Evolutionary conservation across 2,113 vertebrate species (phyloP), one percentile per base, ranked within the genome.

Genomic region (Cinclus mexicanus): DNA sequence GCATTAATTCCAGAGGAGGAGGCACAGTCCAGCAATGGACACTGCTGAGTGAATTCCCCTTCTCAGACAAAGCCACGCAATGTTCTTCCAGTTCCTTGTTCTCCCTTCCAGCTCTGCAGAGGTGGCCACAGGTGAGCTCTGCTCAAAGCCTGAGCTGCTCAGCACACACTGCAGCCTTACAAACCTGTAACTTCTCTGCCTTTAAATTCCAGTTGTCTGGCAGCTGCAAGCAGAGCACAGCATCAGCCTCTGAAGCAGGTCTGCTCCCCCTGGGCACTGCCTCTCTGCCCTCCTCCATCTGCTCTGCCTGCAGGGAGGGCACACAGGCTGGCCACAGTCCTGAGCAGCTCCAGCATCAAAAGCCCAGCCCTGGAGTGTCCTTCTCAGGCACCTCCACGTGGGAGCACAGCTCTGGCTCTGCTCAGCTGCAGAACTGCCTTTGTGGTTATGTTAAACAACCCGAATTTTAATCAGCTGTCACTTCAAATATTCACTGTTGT

Each of bases 131-230:
- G 49, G 5, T 31, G 23, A 52, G 47, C 35, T 28, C 63, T n/a
- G n/a, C 39, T 9, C 61, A 8, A 1, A 75, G 76, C 10, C 53
- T 26, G 11, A n/a, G 12, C 3, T 26, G 28, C 60, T 20, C 16
- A 74, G 13, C 3, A 49, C 2, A 12, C 0, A 0, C 46, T 24
- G 22, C 25, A 49, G 19, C 16, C 19, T 6, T 10, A 25, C 18
- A 60, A 35, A 24, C 11, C 1, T 61, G 26, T 6, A 49, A 11
- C 25, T 50, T 7, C 64, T 75, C n/a, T 24, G 14, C 53, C 70
- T 63, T 56, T n/a, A 25, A 50, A 60, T 14, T 29, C 61, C 50
- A 49, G 26, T 3, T 44, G 63, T 64, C 28, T 53, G 65, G 4
- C 35, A 75, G 55, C 41, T 56, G 46, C 65, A 78, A 52, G 35